Percentiles rank a stretch among this genome's conserved stretches.
phyloP scores from a whole-genome alignment of 2,888 invertebrate genomes.

The Flabesymbios commensalis region DNA sequence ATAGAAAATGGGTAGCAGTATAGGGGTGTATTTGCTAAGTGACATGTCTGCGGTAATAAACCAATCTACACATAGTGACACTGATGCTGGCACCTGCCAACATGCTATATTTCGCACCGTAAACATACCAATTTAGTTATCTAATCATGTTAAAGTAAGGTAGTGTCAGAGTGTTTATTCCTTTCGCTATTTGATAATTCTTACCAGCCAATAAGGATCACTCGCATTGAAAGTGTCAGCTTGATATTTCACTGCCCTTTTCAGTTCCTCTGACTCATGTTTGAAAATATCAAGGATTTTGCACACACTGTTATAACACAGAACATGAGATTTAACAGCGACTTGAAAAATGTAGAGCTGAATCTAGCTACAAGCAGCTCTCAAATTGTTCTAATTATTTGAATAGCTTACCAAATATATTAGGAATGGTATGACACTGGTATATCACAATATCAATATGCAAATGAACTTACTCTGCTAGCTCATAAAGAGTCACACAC shows the following conservation, averaged over 20 bases:
- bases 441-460: neutral
- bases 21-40: too few relatives aligned
- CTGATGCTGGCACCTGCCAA: too few relatives aligned
- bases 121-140: too few relatives aligned
- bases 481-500: neutral
- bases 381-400: neutral
- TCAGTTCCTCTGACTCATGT: conserved; percentile 6
- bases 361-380: neutral
- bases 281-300: conserved; percentile 12
- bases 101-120: too few relatives aligned
- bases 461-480: neutral
- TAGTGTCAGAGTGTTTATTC: too few relatives aligned
- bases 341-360: too few relatives aligned
- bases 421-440: neutral
- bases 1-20: too few relatives aligned
- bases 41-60: too few relatives aligned
- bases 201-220: conserved; percentile 4
- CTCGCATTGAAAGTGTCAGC: conserved; percentile 10
- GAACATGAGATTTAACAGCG: neutral
- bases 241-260: conserved; percentile 7
- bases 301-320: conserved; percentile 4
- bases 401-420: neutral
- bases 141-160: too few relatives aligned
- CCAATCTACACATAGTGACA: too few relatives aligned
- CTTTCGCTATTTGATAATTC: too few relatives aligned